A percentile compares a stretch with the other conserved stretches of the same genome.
phyloP scores from a whole-genome alignment of 2,797 vertebrate genomes.

The Anguilla anguilla region DNA sequence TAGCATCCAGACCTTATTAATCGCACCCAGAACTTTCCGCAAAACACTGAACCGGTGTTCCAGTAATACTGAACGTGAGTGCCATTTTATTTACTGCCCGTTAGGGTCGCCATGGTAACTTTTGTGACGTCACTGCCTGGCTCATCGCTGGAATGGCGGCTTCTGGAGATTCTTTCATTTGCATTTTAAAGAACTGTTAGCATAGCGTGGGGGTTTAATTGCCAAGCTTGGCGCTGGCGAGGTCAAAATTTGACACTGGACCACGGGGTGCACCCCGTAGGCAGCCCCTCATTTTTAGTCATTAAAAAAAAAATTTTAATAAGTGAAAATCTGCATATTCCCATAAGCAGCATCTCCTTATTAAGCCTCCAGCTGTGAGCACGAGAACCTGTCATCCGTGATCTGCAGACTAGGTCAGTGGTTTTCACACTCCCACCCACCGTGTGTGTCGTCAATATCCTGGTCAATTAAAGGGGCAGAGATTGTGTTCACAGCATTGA shows the following conservation, averaged over 20 bases:
- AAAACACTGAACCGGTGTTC: constrained; percentile 19
- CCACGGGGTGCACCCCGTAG: not conserved
- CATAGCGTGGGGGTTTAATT: too few relatives aligned
- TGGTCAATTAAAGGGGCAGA: too few relatives aligned
- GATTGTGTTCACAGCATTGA: too few relatives aligned
- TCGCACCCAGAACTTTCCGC: not conserved
- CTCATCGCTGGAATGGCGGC: constrained; percentile 46
- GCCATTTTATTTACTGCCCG: constrained; percentile 26
- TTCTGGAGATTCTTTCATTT: constrained; percentile 47
- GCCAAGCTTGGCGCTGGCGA: not conserved
- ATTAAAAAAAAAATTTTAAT: too few relatives aligned
- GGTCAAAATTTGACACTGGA: not conserved
- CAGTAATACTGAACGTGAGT: not conserved
- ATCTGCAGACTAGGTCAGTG: too few relatives aligned
- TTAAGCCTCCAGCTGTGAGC: not conserved
- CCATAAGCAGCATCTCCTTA: not conserved
- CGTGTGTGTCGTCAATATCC: too few relatives aligned
- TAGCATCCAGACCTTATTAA: constrained; percentile 27
- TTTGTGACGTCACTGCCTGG: constrained; percentile 46
- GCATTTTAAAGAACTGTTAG: not conserved
- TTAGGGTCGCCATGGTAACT: constrained; percentile 39
- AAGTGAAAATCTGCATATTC: not conserved
- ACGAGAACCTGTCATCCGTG: too few relatives aligned
- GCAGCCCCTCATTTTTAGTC: not conserved
- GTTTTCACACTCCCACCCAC: too few relatives aligned